Evolutionary conservation across 2,888 invertebrate genomes (phyloP), one percentile per base, ranked within the genome.

Genomic region (Cerastoderma edule): DNA sequence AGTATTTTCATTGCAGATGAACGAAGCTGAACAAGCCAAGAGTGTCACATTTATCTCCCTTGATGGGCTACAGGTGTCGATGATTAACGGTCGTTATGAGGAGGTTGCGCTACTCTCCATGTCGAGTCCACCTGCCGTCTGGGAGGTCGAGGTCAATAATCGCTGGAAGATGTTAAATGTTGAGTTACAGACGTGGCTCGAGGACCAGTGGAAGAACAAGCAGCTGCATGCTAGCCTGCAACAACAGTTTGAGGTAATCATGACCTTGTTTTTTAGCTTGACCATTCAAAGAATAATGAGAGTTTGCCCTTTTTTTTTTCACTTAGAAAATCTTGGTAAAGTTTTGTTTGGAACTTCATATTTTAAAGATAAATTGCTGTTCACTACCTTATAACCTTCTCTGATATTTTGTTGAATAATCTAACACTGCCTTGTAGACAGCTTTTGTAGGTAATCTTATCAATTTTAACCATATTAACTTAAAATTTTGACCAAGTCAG

Each of bases 111-210:
- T 96, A 84, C 90, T 95, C 0, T 95, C 95, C 81, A 85, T 96
- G 27, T 94, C 94, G 0, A 95, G 96, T 86, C 95, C 95, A 0
- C 94, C 96, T 0, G 95, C 96, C 0, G 94, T 95, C 75, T 97
- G 97, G 97, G 96, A 96, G 91, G 95, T 96, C 1, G 95, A 95
- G 87, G 95, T 96, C 0, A 96, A 95, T 24, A 95, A 95, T 85
- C 95, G 95, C 88, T 96, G 96, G 96, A 96, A 96, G 90, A 95
- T 95, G 39, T 92, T 96, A 2, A 95, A 96, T 0, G 93, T 96
- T 35, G 96, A 96, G 87, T 91, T 97, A 28, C 95, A 96, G 3
- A 95, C 96, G 0, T 96, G 96, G 96, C 94, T 96, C 60, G 97
- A 97, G 91, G 96, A 96, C 83, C 96, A 96, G 88, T 96, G 95